A percentile compares a stretch with the other conserved stretches of the same genome.
phyloP scores from a whole-genome alignment of 1,140 invertebrate genomes.

The Radopholus similis region DNA sequence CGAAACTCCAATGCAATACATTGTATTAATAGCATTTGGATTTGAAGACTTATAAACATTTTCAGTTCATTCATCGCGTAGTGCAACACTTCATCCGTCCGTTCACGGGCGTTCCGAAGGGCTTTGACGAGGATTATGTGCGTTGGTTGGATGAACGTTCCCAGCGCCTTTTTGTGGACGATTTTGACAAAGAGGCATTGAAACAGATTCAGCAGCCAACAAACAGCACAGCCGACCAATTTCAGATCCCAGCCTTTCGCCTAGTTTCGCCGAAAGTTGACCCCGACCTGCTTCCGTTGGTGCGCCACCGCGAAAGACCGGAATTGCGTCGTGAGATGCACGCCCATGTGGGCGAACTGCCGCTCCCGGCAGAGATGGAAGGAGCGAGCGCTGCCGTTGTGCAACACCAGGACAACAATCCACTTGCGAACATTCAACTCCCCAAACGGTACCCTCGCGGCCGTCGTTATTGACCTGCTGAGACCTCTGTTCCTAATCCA shows the following conservation, averaged over 20 bases:
- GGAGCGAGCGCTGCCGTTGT: not conserved
- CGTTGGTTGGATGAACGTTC: constrained; percentile 52
- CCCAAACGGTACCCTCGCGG: constrained; percentile 29
- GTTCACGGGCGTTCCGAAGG: constrained; percentile 27
- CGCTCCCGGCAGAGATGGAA: constrained; percentile 27
- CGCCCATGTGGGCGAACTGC: constrained; percentile 39
- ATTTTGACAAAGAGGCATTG: constrained; percentile 33
- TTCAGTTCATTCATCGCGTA: constrained; percentile 48
- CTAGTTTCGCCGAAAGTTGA: constrained; percentile 50
- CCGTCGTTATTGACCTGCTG: constrained; percentile 20
- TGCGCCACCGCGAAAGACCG: constrained; percentile 35
- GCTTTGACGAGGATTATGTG: constrained; percentile 48
- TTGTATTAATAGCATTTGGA: constrained; percentile 4
- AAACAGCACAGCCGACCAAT: not conserved
- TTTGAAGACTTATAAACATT: constrained; percentile 48
- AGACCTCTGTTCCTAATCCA: no score
- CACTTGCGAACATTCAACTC: constrained; percentile 9
- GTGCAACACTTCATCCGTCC: constrained; percentile 44
- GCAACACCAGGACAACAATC: not conserved
- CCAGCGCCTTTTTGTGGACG: constrained; percentile 50
- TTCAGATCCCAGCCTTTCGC: constrained; percentile 52
- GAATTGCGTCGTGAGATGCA: constrained; percentile 36
- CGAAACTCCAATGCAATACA: constrained; percentile 59
- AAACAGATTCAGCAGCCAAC: not conserved
- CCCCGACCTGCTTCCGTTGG: constrained; percentile 47